Evolutionary conservation across 2,888 invertebrate genomes (phyloP).

Genomic region (Anarsia innoxiella): DNA sequence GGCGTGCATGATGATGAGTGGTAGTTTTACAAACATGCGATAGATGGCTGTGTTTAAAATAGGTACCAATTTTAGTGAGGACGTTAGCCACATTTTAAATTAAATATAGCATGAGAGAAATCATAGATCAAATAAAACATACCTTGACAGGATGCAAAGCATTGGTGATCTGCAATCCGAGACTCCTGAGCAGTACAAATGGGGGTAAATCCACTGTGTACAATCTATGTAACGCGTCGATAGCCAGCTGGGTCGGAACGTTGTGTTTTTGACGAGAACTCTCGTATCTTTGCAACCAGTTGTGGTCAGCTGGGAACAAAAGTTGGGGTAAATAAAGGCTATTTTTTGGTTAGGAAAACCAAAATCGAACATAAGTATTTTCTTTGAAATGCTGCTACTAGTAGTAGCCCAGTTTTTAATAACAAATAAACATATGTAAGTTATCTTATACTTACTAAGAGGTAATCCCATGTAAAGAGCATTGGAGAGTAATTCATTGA

Average conservation of each 20-base stretch:
- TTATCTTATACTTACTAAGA: constrained; percentile 78
- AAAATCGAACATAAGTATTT: too few relatives aligned
- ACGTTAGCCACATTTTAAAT: too few relatives aligned
- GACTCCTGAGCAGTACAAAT: constrained; percentile 84
- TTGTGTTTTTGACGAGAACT: constrained; percentile 88
- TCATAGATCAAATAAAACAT: constrained; percentile 23
- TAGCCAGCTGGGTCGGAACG: constrained; percentile 89
- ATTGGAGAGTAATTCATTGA: constrained; percentile 82
- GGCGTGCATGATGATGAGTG: too few relatives aligned
- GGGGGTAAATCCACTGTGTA: constrained; percentile 85
- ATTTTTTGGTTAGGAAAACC: too few relatives aligned
- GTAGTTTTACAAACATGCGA: too few relatives aligned
- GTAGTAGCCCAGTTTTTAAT: too few relatives aligned
- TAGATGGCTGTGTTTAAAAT: too few relatives aligned
- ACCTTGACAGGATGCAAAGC: constrained; percentile 86
- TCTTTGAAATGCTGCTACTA: too few relatives aligned
- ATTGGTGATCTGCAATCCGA: constrained; percentile 88
- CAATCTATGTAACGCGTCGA: constrained; percentile 90
- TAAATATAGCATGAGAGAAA: too few relatives aligned
- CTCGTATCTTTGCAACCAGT: constrained; percentile 88
- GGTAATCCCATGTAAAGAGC: constrained; percentile 83
- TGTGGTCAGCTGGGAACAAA: constrained; percentile 81
- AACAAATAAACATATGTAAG: too few relatives aligned
- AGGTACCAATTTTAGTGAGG: too few relatives aligned
- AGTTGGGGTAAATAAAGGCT: too few relatives aligned